Base-by-base conservation (phyloP, 2,113 vertebrate genomes). In the Phrynosoma blainvillii region DNA sequence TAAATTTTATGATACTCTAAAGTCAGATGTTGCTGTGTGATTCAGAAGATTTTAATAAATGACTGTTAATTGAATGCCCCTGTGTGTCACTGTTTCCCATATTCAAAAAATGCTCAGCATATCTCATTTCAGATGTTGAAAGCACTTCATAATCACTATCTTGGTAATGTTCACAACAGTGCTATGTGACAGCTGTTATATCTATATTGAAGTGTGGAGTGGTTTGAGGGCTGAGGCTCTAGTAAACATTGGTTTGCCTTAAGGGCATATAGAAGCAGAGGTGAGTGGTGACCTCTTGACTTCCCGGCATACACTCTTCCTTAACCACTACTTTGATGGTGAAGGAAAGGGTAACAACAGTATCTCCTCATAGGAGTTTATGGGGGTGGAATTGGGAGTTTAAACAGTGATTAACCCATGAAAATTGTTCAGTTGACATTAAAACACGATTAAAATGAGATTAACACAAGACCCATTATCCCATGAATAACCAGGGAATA, bases 221-320 rank as follows among this genome's bases (percentile, higher is more conserved):
- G 73, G 56, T 62, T 62, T 62, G 16, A 23, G 7, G 52, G 5
- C 21, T 14, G 71, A 74, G 54, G 54, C 32, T 47, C 36, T 62
- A 12, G 25, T 30, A 81, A 87, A 75, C 36, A 42, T 27, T 42
- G 79, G 56, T 4, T n/a, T 75, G 40, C 5, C 27, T 16, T 47
- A 86, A 85, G 78, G 70, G 42, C 16, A 20, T 23, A 14, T 78
- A 47, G 12, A 62, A 52, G 40, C 62, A 3, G 70, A 87, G 2
- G 20, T 82, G 36, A 30, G 56, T 20, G 0, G 0, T 32, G 68
- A 62, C 47, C 86, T 30, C 18, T n/a, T 2, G 30, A 68, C 56
- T 47, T 74, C 25, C 21, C 52, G 30, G 68, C 32, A 4, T 8
- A 4, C 32, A 30, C 21, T 42, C 12, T 27, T 52, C 27, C 32